phyloP scores from a whole-genome alignment of 23 tunicate genomes.

The Styela clava region DNA sequence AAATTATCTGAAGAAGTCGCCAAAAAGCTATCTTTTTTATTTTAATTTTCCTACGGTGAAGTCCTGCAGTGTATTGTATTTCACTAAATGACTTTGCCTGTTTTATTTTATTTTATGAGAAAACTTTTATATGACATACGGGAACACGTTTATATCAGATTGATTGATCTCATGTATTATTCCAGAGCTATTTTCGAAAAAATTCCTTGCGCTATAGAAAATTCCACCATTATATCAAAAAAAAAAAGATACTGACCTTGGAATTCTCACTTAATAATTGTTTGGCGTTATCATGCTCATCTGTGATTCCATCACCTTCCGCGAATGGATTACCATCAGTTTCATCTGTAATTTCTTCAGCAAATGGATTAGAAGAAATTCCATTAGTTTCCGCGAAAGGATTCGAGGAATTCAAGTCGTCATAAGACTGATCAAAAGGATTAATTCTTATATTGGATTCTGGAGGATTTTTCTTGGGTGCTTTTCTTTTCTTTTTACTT shows the following conservation, averaged over 20 bases:
- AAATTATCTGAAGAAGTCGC: no score
- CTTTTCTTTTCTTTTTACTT: background rate
- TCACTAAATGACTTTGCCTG: no score
- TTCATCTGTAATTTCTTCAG: background rate
- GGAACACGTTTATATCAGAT: no score
- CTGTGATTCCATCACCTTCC: conserved; percentile 10
- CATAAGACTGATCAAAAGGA: conserved; percentile 48
- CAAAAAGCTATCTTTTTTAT: no score
- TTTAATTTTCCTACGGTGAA: no score
- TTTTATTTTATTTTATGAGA: no score
- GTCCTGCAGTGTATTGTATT: no score
- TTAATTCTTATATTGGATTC: conserved; percentile 27
- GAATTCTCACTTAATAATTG: background rate
- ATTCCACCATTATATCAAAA: no score
- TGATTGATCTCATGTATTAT: no score
- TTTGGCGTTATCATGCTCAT: background rate
- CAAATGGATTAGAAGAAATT: conserved; percentile 12
- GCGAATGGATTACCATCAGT: conserved; percentile 35
- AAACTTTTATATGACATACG: no score
- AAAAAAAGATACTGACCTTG: background rate
- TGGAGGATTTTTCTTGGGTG: conserved; percentile 11
- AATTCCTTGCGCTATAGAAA: no score
- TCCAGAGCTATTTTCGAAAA: no score
- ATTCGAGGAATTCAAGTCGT: conserved; percentile 37
- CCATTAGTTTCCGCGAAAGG: conserved; percentile 58